phyloP scores from a whole-genome alignment of 2,797 vertebrate species.

The Mallotus villosus region DNA sequence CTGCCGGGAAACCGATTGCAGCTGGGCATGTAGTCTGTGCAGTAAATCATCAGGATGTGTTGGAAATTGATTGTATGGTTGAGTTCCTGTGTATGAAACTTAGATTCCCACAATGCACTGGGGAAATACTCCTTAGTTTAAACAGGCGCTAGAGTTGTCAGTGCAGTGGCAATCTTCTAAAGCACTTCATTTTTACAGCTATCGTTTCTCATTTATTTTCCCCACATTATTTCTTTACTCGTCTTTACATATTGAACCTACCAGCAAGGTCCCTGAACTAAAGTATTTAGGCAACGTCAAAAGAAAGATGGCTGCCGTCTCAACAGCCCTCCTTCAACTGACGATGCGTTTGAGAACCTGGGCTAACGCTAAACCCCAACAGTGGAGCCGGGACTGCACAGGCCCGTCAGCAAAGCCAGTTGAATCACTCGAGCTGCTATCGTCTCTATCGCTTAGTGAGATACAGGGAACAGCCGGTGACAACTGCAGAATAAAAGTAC shows the following conservation, averaged over 20 bases:
- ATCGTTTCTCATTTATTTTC: background rate
- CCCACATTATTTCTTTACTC: background rate
- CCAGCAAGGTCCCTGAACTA: background rate
- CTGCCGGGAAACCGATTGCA: slow-evolving; percentile 10
- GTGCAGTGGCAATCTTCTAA: background rate
- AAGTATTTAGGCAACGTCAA: background rate
- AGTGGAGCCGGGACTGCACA: slow-evolving; percentile 7
- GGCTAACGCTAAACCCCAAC: too few species aligned
- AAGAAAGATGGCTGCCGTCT: slow-evolving; percentile 9
- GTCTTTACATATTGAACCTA: background rate
- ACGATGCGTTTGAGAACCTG: background rate
- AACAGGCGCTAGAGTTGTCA: background rate
- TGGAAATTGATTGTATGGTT: slow-evolving; percentile 2
- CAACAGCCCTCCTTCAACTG: background rate
- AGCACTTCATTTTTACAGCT: background rate
- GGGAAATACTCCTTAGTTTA: background rate
- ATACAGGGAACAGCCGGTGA: slow-evolving; percentile 21
- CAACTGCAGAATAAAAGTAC: slow-evolving; percentile 17
- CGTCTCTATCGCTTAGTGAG: slow-evolving; percentile 18
- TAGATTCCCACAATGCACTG: background rate
- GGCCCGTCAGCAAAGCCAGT: background rate
- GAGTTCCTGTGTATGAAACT: background rate
- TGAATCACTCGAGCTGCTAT: slow-evolving; percentile 26
- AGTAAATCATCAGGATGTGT: slow-evolving; percentile 5
- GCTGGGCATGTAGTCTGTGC: background rate